Base-by-base conservation (phyloP, 2,113 vertebrate species). In the Rhagologus leucostigma region DNA sequence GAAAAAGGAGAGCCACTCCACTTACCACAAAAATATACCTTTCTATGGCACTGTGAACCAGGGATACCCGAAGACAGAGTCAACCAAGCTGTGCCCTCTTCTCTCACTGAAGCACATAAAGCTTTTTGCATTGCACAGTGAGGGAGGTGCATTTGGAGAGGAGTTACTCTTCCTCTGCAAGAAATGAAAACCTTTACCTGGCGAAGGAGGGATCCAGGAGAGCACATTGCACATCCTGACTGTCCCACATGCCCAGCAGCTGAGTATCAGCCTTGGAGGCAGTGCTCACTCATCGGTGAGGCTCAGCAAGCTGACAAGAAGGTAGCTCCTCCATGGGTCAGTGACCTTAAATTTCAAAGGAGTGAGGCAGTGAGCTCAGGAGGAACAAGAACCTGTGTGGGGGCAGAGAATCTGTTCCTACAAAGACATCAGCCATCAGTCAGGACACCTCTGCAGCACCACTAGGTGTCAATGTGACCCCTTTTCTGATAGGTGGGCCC, bases 271-370 rank as follows among this genome's bases (percentile, higher is more conserved):
- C 50, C n/a, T 49, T 16, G 55, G 24, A 65, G 47, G 17, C 37
- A 9, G 16, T 0, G n/a, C 55, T 70, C 1, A 1, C 59, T 75
- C 9, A 16, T 13, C 65, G 3, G 1, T 5, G 8, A 50, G n/a
- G 42, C 52, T 39, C 44, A 42, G 70, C 49, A 82, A 79, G 42
- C 42, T 75, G 65, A 70, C 64, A 62, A 29, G 53, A 39, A 69
- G 6, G 60, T 29, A 56, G 42, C 21, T 82, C 29, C 20, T 88
- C 52, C 47, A 12, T 1, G 17, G 9, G 29, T 67, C 79, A 46
- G 56, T 22, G 26, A 55, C 52, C 39, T 76, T 37, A 42, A 32
- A 60, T 53, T 68, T 56, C 42, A 67, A 30, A 63, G 12, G 37
- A 57, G 8, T 0, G 11, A 69, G 41, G 46, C 27, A 65, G 46